Base-by-base conservation (phyloP, 2,797 vertebrate genomes). In the Chanos chanos region DNA sequence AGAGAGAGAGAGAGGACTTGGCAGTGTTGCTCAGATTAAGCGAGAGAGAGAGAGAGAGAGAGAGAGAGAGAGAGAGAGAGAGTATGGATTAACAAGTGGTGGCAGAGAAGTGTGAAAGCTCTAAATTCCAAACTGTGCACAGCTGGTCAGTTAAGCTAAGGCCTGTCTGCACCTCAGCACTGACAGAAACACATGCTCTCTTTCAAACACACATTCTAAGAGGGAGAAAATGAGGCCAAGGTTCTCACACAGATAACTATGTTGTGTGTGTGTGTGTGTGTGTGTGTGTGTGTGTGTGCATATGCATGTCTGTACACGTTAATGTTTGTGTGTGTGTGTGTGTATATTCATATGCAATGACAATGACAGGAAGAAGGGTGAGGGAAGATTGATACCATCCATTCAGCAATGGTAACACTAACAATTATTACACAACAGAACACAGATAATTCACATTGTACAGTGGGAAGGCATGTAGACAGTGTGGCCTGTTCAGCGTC, bases 331-430 rank as follows among this genome's bases (percentile, higher is more conserved):
- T 28, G 27, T 48, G 8, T 45, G 48, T 48, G 34, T 24, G 12
- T 55, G 9, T 10, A 4, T 16, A 31, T 48, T 37, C 31, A 64
- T 41, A 50, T 22, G 39, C 9, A 13, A 9, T 41, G 50, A 50
- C 30, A 54, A 5, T 3, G n/a, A 34, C 19, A 15, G 31, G 53
- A 27, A 7, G 52, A 31, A 34, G 57, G 60, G 24, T 51, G 27
- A 13, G 15, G n/a, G 39, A 63, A 51, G 21, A 64, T 10, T 51
- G 9, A 58, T 62, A 33, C 12, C 24, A 62, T 24, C 31, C 62
- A 22, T 44, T 49, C 21, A 24, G 9, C 47, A 31, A 70, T 37
- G 55, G 13, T 40, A 68, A 49, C 55, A 39, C 16, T 49, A 9
- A 36, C 19, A 48, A 36, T 51, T 25, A 41, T 37, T 39, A 34